Percentiles rank a stretch among this genome's conserved stretches.
phyloP scores from a whole-genome alignment of 2,113 vertebrate species.

The Heptranchias perlo region DNA sequence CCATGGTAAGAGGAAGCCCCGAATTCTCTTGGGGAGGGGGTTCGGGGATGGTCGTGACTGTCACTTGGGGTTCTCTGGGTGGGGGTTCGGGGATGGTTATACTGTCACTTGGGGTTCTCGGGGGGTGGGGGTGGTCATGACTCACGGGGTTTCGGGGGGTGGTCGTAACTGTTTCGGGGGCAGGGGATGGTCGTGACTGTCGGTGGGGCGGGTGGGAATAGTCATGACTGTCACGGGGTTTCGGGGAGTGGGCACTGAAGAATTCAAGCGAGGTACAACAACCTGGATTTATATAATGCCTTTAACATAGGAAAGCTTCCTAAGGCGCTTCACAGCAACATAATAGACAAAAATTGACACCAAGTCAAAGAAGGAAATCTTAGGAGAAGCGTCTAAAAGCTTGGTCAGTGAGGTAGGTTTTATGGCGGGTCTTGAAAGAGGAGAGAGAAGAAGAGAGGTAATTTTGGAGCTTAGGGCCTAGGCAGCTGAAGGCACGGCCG shows the following conservation, averaged over 20 bases:
- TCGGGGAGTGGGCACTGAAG: too few species aligned
- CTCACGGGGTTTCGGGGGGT: too few species aligned
- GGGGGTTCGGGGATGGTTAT: too few species aligned
- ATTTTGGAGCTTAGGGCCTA: neutral
- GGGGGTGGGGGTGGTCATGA: too few species aligned
- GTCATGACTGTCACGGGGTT: neutral
- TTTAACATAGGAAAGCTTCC: neutral
- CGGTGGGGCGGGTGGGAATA: too few species aligned
- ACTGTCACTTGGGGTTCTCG: too few species aligned
- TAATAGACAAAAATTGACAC: neutral
- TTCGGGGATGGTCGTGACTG: too few species aligned
- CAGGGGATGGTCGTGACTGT: too few species aligned
- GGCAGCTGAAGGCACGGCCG: neutral
- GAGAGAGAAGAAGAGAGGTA: neutral
- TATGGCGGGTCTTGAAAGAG: neutral
- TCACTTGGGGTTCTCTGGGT: too few species aligned
- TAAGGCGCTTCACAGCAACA: neutral
- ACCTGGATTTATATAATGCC: neutral
- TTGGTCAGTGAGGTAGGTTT: neutral
- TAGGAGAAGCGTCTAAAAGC: neutral
- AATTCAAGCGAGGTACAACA: neutral
- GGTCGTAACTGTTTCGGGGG: too few species aligned
- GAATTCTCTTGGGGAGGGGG: too few species aligned
- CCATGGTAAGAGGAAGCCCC: conserved; percentile 68
- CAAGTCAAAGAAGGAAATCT: neutral